Evolutionary conservation across 2,888 invertebrate genomes (phyloP), one percentile per base, ranked within the genome.

Genomic region (Drosophila neotestacea): DNA sequence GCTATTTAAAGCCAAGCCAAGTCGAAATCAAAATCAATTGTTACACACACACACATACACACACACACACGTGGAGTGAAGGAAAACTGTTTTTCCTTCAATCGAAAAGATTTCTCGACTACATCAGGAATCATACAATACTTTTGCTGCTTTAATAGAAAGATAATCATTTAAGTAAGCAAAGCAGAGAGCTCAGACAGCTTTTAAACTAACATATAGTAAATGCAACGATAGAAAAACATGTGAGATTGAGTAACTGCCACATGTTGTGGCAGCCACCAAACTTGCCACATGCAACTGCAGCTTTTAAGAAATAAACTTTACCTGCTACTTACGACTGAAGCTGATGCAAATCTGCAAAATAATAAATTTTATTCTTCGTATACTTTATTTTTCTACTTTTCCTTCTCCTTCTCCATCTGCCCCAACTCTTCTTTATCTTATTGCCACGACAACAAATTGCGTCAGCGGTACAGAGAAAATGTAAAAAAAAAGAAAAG

Each of bases 1-100:
- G 75, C 77, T 70, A 75, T 81, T 84, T 79, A 79, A 77, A 73
- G 75, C 65, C 70, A 63, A 64, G 62, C 62, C 58, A 58, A 65
- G 65, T 56, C 70, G 70, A 81, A 75, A 83, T 85, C 79, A 83
- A 79, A 85, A 83, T 84, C 84, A 84, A 84, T 84, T 84, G 79
- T 73, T 71, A 70, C 48, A 64, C 36, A 59, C 63, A 74, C 41
- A 59, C n/a, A 50, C 27, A 65, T 58, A 77, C 22, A 39, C 16
- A 48, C 48, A 30, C 47, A 59, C 39, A 59, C 30, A 16, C 11
- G 28, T n/a, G 1, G 10, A n/a, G 16, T 41, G 4, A 39, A 69
- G 69, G 62, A 78, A 78, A 78, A 78, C 70, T 27, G 70, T 73
- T 80, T 70, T 76, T 75, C 27, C n/a, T 10, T 55, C 54, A 41